Conservation (phyloP, 2,113 vertebrate genomes). For the Myocastor coypus region DNA sequence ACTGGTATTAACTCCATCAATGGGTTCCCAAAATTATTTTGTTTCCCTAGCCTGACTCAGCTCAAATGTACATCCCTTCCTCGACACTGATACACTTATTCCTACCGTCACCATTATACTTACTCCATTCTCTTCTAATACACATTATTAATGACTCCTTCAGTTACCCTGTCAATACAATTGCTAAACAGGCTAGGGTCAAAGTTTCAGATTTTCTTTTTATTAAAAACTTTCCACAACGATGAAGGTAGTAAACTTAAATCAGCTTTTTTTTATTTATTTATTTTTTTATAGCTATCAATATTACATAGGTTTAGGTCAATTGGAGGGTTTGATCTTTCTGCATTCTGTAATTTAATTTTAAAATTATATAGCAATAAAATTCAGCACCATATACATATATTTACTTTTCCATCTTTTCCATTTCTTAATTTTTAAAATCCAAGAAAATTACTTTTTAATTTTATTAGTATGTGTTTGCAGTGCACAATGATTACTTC, state of each 20-base stretch:
- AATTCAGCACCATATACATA: neutral
- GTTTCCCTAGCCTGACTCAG: neutral
- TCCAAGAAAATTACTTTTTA: neutral
- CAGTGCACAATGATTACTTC: neutral
- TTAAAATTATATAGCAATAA: neutral
- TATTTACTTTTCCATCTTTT: neutral
- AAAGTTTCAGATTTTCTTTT: neutral
- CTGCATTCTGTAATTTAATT: neutral
- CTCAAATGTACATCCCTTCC: neutral
- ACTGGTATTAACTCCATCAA: neutral
- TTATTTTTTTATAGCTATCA: neutral
- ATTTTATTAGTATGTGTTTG: neutral
- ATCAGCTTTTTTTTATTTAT: neutral
- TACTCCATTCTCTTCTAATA: neutral
- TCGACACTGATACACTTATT: neutral
- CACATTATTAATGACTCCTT: neutral
- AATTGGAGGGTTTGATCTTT: neutral
- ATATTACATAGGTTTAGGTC: neutral
- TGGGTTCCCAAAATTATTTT: accelerated
- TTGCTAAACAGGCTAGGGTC: neutral
- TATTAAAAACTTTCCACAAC: neutral
- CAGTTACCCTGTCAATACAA: neutral
- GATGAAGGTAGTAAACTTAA: no score
- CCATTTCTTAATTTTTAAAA: neutral
- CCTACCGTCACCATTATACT: neutral